These are phyloP conservation scores for Cyanoramphus novaezelandiae DNA, from an alignment of 2,113 vertebrate genomes.

Conservation along the genomic window DNA sequence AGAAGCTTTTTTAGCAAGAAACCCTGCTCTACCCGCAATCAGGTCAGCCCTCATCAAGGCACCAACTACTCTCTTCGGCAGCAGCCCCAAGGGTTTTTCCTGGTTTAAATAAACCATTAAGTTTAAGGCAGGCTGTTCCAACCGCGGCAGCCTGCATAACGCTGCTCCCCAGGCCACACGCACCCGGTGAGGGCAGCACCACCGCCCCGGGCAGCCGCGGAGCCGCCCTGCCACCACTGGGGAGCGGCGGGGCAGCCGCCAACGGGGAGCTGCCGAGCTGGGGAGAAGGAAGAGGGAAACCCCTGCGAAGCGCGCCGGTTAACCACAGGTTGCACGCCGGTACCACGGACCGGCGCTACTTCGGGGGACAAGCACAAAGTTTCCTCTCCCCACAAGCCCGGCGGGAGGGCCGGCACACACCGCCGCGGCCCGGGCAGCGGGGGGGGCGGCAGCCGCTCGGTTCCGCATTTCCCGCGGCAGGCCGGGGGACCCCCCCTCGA, in stretches of 20 bases:
- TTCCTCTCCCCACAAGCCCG: background rate
- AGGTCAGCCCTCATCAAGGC: background rate
- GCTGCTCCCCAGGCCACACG: fast-evolving
- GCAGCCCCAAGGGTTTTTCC: background rate
- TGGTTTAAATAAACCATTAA: background rate
- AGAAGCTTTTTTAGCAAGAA: background rate
- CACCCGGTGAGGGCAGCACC: no score
- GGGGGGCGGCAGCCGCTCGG: background rate
- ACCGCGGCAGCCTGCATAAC: background rate
- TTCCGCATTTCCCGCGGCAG: background rate
- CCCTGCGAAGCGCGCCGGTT: background rate
- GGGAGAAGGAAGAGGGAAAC: background rate
- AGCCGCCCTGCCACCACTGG: background rate
- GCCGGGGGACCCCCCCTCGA: background rate
- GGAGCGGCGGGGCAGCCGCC: background rate
- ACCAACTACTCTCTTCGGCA: background rate
- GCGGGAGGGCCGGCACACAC: background rate
- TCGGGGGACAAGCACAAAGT: background rate
- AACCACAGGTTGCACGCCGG: background rate
- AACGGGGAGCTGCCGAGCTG: background rate
- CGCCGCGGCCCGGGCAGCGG: background rate
- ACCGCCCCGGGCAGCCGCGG: background rate
- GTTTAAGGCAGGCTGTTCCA: background rate
- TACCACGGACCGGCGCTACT: background rate
- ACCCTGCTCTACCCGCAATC: background rate